Evolutionary conservation across 2,797 vertebrate species (phyloP).

Genomic region (Nasua narica): DNA sequence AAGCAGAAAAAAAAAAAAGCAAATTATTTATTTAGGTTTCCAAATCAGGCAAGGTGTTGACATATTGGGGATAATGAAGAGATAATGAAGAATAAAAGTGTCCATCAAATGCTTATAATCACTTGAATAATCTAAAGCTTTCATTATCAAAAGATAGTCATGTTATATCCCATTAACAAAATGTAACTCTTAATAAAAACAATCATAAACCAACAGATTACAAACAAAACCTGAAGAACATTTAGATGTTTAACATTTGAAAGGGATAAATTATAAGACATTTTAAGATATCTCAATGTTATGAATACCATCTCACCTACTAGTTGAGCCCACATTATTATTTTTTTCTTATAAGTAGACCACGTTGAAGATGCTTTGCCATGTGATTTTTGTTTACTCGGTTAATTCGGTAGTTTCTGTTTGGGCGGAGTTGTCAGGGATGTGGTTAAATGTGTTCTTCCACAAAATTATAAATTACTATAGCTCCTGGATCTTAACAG

Average conservation of each 20-base stretch:
- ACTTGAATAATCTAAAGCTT: background rate
- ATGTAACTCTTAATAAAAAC: background rate
- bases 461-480: background rate
- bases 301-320: background rate
- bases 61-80: background rate
- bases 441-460: background rate
- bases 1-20: background rate
- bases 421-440: background rate
- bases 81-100: background rate
- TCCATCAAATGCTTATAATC: background rate
- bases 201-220: background rate
- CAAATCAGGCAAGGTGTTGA: background rate
- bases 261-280: background rate
- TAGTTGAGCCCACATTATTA: background rate
- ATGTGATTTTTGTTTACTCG: background rate
- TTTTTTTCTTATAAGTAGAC: background rate
- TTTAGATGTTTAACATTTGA: background rate
- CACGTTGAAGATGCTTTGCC: background rate
- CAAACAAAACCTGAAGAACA: background rate
- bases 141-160: background rate
- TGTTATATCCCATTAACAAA: background rate
- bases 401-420: background rate
- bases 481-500: background rate
- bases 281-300: background rate
- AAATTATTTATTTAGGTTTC: background rate